Evolutionary conservation across 2,888 invertebrate genomes (phyloP), one percentile per base, ranked within the genome.

Genomic region (Synergus japonicus): DNA sequence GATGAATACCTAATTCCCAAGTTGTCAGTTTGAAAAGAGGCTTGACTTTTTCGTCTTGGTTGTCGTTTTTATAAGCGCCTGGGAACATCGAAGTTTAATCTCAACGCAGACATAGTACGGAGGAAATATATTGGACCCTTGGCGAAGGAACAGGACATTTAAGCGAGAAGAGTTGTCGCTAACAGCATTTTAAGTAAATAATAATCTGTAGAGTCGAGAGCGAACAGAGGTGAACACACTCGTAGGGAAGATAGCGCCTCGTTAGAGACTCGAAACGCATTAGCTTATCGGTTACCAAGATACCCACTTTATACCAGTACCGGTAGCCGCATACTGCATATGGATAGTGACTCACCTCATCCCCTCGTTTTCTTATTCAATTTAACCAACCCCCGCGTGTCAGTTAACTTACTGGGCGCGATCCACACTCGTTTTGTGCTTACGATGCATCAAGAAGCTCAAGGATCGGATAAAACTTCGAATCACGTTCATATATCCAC

Each of bases 201-300:
- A 89, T 89, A 89, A 89, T 89, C 88, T 87, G 88, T 88, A 87
- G 85, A 81, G 84, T 83, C 85, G 86, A 86, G 84, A 84, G 86
- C 80, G 84, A 89, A 87, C 88, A 88, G 87, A 88, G 87, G 88
- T 88, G 86, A 86, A 87, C 88, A 89, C 85, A 88, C 86, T 86
- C 83, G 84, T 77, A 77, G 78, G 78, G 77, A 83, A 84, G 89
- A 89, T 89, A 88, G 87, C 87, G 85, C 83, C 85, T 85, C 90
- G 89, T 90, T 89, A 90, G 87, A 88, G 87, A 87, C 89, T 88
- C 88, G 87, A 87, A 89, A 90, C 87, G 88, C 90, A 90, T 90
- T 90, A 90, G 90, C 90, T 90, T 90, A 90, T 90, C 90, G 86
- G 81, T 81, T 82, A 78, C 86, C 86, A 79, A 83, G 85, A 84